Conservation (phyloP, 1,140 invertebrate genomes). For the Bombus turneri region DNA sequence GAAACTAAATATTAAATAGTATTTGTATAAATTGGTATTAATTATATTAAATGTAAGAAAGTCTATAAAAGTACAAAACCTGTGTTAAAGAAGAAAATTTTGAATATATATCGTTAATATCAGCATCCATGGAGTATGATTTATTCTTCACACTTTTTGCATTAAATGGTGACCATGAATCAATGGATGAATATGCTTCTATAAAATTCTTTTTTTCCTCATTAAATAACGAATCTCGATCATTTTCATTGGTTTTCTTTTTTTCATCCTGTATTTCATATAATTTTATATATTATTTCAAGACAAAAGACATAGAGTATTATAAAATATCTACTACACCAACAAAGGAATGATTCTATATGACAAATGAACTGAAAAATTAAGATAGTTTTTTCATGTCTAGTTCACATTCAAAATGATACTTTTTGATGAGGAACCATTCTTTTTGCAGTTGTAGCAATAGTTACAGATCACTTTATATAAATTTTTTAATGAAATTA, state of each 20-base stretch:
- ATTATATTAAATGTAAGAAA: not conserved
- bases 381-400: not conserved
- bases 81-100: conserved; percentile 54
- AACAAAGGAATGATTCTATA: not conserved
- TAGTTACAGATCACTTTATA: not conserved
- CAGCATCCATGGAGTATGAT: conserved; percentile 38
- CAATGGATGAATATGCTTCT: conserved; percentile 39
- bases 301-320: not conserved
- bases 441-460: not conserved
- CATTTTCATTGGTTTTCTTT: not conserved
- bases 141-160: not conserved
- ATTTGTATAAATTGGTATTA: not conserved
- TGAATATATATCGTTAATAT: conserved; percentile 48
- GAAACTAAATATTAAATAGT: conserved; percentile 57
- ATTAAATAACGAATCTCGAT: conserved; percentile 22
- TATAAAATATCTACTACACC: not conserved
- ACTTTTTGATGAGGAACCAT: not conserved
- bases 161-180: conserved; percentile 17
- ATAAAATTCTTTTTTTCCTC: conserved; percentile 38
- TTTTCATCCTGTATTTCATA: conserved; percentile 27
- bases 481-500: not conserved
- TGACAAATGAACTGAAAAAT: not conserved
- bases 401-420: not conserved
- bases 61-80: conserved; percentile 41
- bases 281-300: not conserved